Evolutionary conservation across 2,113 vertebrate genomes (phyloP), one percentile per base, ranked within the genome.

Genomic region (Sapajus apella): DNA sequence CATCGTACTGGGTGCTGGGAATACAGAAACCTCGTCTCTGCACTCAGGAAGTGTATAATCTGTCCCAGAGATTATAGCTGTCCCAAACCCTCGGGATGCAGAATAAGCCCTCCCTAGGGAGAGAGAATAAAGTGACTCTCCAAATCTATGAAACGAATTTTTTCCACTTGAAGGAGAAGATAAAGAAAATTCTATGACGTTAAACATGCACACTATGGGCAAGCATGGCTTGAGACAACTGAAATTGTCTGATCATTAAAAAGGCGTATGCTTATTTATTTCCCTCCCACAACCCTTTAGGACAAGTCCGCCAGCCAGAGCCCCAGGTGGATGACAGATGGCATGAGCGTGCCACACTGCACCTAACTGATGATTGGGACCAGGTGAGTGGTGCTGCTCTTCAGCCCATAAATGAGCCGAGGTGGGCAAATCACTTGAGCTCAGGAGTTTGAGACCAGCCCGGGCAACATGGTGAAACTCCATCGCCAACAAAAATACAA

Each of bases 361-460:
- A 99, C 98, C 97, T 99, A 98, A 88, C 87, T 99, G 72, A 97
- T 99, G 45, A 87, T 99, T n/a, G 98, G 90, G 96, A 99, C 98
- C 8, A 98, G 97, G 84, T 98, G 97, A 96, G 85, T 81, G 37
- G 0, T 4, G 21, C 14, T 17, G 37, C 27, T 72, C 70, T 75
- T 73, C 55, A 8, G 1, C 25, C 27, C 0, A 2, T 20, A 85
- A 91, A 10, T 12, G 25, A 90, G 61, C 61, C 27, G 5, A 32
- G 61, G 27, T 64, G 30, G 61, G 27, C 61, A 64, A 30, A 64
- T 64, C 61, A 1, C 30, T 64, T 6, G 61, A 64, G 61, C 27
- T 64, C 61, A 61, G 58, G 58, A 61, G 58, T 61, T 61, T 61
- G 11, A 61, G 58, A 61, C 58, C 25, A 64, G 61, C 61, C 61